These are phyloP conservation scores for Eulemur rufifrons DNA, from an alignment of 2,113 vertebrate species.

Conservation along the genomic window DNA sequence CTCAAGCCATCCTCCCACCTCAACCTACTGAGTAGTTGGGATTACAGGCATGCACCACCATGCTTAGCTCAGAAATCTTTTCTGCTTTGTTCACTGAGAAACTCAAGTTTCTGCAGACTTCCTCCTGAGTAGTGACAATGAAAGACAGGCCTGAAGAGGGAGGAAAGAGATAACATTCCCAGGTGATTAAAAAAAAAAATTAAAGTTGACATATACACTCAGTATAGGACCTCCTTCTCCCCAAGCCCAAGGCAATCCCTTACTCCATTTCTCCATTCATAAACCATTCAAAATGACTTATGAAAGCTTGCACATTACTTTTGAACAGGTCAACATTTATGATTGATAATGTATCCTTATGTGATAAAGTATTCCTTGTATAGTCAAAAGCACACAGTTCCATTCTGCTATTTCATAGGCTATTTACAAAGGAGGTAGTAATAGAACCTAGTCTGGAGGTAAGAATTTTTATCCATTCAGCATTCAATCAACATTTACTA, in stretches of 20 bases:
- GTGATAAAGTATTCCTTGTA: neutral
- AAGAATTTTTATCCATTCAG: neutral
- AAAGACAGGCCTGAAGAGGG: neutral
- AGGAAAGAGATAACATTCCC: neutral
- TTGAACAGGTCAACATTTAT: neutral
- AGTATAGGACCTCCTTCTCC: neutral
- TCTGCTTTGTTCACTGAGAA: conserved; percentile 38
- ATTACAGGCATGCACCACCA: no score
- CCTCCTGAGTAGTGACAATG: neutral
- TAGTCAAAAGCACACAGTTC: neutral
- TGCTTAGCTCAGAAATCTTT: neutral
- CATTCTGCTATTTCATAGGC: neutral
- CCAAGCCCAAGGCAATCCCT: neutral
- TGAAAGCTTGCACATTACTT: neutral
- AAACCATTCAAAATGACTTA: neutral
- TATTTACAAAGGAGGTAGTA: neutral
- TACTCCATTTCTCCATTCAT: neutral
- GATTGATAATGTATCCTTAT: neutral
- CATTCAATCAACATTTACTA: neutral
- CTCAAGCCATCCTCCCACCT: no score
- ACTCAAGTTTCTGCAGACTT: neutral
- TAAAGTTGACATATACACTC: neutral
- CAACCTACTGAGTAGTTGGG: no score
- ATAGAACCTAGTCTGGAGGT: neutral
- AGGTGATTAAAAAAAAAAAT: neutral